These are phyloP conservation scores for Copsychus sechellarum DNA, from an alignment of 2,113 vertebrate genomes.

Conservation along the genomic window DNA sequence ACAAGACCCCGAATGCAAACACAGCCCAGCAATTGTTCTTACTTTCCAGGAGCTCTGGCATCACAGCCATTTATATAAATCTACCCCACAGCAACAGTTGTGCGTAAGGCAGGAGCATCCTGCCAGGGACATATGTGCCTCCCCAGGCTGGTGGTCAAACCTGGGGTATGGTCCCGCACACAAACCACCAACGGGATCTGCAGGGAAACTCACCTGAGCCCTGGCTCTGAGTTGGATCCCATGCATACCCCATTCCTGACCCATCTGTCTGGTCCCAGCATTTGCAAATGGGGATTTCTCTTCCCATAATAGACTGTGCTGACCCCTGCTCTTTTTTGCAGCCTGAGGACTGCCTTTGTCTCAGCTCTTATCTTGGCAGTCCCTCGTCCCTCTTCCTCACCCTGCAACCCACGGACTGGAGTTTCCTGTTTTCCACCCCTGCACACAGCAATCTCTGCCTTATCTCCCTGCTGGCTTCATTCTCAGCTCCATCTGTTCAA, in stretches of 20 bases:
- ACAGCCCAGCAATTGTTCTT: neutral
- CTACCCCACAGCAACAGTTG: neutral
- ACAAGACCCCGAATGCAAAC: neutral
- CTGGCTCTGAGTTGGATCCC: neutral
- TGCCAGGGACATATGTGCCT: neutral
- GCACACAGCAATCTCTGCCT: conserved; percentile 63
- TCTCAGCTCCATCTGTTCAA: conserved; percentile 69
- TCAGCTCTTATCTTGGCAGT: conserved; percentile 25
- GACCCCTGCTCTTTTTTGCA: conserved; percentile 26
- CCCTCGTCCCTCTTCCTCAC: neutral
- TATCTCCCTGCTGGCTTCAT: conserved; percentile 55
- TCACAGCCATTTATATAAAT: neutral
- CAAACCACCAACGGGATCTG: accelerated
- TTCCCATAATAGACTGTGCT: neutral
- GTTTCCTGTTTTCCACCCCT: conserved; percentile 73
- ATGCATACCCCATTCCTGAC: accelerated
- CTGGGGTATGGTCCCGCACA: accelerated
- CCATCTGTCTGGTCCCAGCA: neutral
- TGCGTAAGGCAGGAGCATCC: neutral
- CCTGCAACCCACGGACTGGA: neutral
- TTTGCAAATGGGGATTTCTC: neutral
- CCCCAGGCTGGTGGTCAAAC: neutral
- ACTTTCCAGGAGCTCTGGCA: neutral
- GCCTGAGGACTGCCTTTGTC: neutral
- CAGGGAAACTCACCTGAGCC: accelerated